A percentile compares a stretch with the other conserved stretches of the same genome.
Conservation (phyloP, 2,888 invertebrate species). For the Pharmacophagus antenor region DNA sequence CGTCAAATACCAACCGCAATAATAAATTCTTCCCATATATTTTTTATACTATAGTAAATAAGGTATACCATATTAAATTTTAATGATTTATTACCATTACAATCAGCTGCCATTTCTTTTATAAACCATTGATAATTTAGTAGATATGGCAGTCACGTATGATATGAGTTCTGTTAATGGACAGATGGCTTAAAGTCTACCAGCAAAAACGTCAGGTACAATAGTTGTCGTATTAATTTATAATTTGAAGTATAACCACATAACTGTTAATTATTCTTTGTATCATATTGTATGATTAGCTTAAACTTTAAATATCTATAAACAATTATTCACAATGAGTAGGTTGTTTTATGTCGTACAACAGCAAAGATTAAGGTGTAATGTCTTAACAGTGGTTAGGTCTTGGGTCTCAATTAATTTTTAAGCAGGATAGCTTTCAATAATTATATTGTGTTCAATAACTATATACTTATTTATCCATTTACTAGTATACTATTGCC, state of each 20-base stretch:
- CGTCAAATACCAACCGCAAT: not conserved
- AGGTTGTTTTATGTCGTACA: too few species aligned
- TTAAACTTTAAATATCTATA: too few species aligned
- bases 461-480: not conserved
- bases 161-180: constrained; percentile 18
- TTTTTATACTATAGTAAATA: not conserved
- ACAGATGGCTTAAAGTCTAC: not conserved
- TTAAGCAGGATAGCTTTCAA: too few species aligned
- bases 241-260: too few species aligned
- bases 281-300: too few species aligned
- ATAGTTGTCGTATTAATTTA: not conserved
- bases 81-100: constrained; percentile 4
- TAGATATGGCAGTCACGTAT: constrained; percentile 21
- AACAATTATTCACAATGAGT: too few species aligned
- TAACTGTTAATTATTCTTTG: too few species aligned
- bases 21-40: constrained; percentile 2
- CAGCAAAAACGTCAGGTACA: constrained; percentile 22
- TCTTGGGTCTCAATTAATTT: too few species aligned
- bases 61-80: not conserved
- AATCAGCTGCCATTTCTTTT: constrained; percentile 15
- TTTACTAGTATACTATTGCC: not conserved
- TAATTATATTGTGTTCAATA: too few species aligned
- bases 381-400: too few species aligned
- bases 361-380: too few species aligned
- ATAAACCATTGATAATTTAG: not conserved